phyloP scores from a whole-genome alignment of 2,888 invertebrate genomes.

The Nyleta sp. region DNA sequence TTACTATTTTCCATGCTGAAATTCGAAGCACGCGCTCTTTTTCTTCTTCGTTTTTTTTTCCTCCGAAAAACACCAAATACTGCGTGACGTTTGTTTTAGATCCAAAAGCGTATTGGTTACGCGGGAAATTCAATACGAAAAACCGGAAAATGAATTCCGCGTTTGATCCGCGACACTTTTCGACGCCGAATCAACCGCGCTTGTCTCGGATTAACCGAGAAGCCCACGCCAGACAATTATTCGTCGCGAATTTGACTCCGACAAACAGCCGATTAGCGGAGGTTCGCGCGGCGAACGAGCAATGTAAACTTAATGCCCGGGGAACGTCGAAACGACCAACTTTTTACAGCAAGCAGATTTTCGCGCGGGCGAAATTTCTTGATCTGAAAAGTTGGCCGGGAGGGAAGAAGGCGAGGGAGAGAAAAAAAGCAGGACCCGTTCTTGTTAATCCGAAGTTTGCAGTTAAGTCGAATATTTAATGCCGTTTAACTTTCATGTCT shows the following conservation, averaged over 20 bases:
- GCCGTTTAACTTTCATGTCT: conserved; percentile 48
- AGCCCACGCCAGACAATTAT: no score
- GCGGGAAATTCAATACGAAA: conserved; percentile 27
- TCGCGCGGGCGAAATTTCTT: conserved; percentile 15
- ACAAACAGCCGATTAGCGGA: no score
- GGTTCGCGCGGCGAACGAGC: no score
- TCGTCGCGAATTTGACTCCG: no score
- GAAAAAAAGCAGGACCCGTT: conserved; percentile 13
- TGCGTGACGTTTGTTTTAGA: conserved; percentile 12
- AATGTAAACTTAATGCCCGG: not conserved
- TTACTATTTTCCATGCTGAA: conserved; percentile 16
- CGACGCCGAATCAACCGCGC: not conserved
- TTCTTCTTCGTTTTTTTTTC: no score
- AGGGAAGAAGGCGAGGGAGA: conserved; percentile 22
- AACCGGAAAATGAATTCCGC: conserved; percentile 23
- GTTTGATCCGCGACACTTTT: conserved; percentile 4
- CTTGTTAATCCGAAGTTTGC: conserved; percentile 44
- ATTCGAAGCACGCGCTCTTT: no score
- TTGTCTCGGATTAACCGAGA: not conserved
- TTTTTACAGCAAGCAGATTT: conserved; percentile 16
- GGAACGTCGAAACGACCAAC: conserved; percentile 35
- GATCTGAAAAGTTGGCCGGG: conserved; percentile 34
- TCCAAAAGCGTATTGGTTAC: conserved; percentile 39
- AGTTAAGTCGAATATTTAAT: conserved; percentile 46
- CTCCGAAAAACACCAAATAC: no score